These are phyloP conservation scores for Scyliorhinus canicula DNA, from an alignment of 2,797 vertebrate genomes.

Conservation along the genomic window DNA sequence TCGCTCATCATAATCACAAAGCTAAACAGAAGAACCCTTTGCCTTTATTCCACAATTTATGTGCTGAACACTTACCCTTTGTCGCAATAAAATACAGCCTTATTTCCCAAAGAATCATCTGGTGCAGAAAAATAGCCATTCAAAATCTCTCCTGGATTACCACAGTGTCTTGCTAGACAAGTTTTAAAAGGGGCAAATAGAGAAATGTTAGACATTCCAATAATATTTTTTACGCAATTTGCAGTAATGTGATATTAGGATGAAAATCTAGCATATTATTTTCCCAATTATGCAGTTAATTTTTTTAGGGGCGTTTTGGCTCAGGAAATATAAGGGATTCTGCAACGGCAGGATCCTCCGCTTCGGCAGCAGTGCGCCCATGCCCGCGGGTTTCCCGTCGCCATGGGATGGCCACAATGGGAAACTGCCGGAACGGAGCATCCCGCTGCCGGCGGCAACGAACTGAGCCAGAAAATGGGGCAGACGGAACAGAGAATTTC, in stretches of 20 bases:
- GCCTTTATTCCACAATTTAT: background rate
- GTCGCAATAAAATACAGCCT: background rate
- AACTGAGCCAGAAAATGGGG: too few species aligned
- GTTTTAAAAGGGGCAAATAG: background rate
- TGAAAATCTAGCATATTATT: background rate
- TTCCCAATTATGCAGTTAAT: background rate
- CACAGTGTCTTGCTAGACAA: background rate
- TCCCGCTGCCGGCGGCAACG: too few species aligned
- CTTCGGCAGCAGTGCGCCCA: too few species aligned
- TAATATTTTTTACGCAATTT: background rate
- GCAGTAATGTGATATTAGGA: background rate
- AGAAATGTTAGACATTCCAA: background rate
- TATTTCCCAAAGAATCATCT: background rate
- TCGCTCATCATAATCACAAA: background rate
- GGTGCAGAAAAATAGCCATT: background rate
- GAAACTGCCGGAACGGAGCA: too few species aligned
- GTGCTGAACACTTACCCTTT: background rate
- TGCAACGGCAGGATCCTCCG: too few species aligned
- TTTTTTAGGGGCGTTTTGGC: background rate
- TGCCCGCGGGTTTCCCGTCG: too few species aligned
- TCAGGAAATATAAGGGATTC: background rate
- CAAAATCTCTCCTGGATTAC: background rate
- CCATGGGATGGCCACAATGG: too few species aligned
- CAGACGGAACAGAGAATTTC: too few species aligned
- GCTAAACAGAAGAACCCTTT: background rate